Percentiles rank a stretch among this genome's conserved stretches.
Conservation (phyloP, 2,113 vertebrate species). For the Kobus ellipsiprymnus region DNA sequence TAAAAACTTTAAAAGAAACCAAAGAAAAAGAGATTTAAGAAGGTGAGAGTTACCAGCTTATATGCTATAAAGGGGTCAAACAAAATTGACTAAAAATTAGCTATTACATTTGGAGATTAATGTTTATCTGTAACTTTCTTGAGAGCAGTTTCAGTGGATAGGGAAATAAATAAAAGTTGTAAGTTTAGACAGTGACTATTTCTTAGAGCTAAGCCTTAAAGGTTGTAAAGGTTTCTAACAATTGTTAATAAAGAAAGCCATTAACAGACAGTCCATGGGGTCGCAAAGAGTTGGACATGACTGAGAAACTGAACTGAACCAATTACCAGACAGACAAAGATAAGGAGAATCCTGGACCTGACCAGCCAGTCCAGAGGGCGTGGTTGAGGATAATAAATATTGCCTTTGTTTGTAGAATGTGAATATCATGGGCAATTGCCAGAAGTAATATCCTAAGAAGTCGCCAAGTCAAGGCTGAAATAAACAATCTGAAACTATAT, state of each 20-base stretch:
- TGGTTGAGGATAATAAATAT: background rate
- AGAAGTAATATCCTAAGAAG: constrained; percentile 20
- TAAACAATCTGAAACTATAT: constrained; percentile 28
- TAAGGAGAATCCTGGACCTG: background rate
- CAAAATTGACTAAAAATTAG: background rate
- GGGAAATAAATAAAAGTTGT: background rate
- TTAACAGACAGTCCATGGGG: background rate
- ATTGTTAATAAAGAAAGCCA: background rate
- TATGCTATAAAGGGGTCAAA: background rate
- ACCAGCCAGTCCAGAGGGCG: background rate
- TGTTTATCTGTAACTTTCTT: background rate
- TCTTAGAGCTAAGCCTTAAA: background rate
- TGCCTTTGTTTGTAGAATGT: background rate
- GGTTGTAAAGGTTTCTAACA: background rate
- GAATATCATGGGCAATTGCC: background rate
- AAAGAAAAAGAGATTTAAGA: background rate
- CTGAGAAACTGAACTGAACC: background rate
- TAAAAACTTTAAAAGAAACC: background rate
- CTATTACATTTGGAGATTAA: background rate
- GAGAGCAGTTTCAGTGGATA: background rate
- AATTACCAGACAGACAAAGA: background rate
- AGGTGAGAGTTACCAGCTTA: background rate
- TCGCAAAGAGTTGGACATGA: background rate
- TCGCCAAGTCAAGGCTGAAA: background rate
- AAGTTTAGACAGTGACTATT: background rate